Conservation (phyloP, 1,140 invertebrate genomes). For the Aphis craccivora region DNA sequence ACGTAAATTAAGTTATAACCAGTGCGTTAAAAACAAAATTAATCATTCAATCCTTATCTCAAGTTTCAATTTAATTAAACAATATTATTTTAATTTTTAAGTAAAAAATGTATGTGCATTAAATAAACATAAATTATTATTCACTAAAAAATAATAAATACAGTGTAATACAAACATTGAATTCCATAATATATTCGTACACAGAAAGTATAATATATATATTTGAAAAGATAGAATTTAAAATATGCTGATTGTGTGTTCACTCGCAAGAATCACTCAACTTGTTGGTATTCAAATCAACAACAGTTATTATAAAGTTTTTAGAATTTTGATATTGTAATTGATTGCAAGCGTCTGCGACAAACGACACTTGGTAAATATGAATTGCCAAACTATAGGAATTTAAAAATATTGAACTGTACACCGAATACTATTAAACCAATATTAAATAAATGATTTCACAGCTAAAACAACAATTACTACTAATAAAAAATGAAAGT, state of each 20-base stretch:
- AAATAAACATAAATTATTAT: background rate
- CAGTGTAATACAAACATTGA: background rate
- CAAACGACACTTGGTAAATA: background rate
- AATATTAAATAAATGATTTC: background rate
- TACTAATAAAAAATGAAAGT: background rate
- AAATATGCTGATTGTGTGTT: conserved; percentile 11
- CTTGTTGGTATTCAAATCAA: background rate
- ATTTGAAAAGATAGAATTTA: background rate
- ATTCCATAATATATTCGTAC: background rate
- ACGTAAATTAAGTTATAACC: background rate
- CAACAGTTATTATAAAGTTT: background rate
- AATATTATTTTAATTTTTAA: background rate
- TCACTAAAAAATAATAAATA: background rate
- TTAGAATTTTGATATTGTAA: background rate
- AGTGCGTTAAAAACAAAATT: background rate
- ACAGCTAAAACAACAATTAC: background rate
- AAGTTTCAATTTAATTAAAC: background rate
- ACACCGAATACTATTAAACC: background rate
- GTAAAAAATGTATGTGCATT: background rate
- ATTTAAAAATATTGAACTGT: background rate
- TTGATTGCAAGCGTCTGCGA: background rate
- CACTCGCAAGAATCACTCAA: background rate
- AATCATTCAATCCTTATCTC: background rate
- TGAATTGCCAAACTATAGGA: background rate
- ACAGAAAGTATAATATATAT: background rate